A percentile compares a stretch with the other conserved stretches of the same genome.
Evolutionary conservation across 2,797 vertebrate genomes (phyloP).

Genomic region (Darevskia mixta): DNA sequence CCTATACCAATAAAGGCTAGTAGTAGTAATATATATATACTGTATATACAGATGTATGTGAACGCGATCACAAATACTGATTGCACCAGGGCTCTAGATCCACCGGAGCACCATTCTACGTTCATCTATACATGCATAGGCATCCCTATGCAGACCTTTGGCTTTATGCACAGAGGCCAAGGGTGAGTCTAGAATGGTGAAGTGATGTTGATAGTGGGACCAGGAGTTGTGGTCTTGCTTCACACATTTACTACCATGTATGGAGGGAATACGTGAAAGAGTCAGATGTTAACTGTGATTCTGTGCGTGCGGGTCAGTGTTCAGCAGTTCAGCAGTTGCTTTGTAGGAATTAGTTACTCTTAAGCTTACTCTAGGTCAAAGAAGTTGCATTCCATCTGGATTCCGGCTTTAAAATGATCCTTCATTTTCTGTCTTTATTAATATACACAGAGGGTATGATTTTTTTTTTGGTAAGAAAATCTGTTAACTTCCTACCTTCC

Average conservation of each 20-base stretch:
- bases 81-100: not conserved
- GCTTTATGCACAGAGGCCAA: not conserved
- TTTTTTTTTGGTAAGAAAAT: not conserved
- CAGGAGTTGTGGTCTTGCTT: not conserved
- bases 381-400: not conserved
- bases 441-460: slow-evolving; percentile 15
- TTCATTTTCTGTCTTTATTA: slow-evolving; percentile 3
- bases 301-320: not conserved
- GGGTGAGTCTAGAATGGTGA: not conserved
- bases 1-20: too few species aligned
- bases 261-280: not conserved
- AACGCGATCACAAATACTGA: too few species aligned
- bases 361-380: not conserved
- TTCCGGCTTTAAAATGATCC: too few species aligned
- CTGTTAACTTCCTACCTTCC: slow-evolving; percentile 19
- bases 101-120: not conserved
- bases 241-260: not conserved
- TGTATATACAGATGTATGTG: too few species aligned
- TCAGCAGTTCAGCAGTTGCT: not conserved
- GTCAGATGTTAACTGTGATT: not conserved
- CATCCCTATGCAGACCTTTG: too few species aligned
- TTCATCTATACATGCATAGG: not conserved
- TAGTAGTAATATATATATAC: too few species aligned
- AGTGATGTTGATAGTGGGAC: not conserved
- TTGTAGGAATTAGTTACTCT: not conserved